phyloP scores from a whole-genome alignment of 2,888 invertebrate species.

The Temnothorax ravouxi region DNA sequence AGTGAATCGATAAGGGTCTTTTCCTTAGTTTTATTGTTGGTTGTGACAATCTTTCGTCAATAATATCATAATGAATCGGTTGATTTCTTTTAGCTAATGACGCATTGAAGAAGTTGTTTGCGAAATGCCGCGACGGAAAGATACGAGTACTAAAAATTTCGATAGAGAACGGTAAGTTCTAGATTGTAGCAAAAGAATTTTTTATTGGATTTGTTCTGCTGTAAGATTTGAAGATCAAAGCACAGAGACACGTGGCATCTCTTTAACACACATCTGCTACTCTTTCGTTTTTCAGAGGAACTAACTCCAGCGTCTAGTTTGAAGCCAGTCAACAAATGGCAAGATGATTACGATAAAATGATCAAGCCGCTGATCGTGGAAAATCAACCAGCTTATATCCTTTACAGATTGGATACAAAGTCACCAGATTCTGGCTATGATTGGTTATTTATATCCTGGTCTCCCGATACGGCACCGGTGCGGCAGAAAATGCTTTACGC shows the following conservation, averaged over 20 bases:
- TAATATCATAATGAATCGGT: background rate
- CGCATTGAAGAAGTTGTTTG: slow-evolving; percentile 92
- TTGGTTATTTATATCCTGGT: slow-evolving; percentile 98
- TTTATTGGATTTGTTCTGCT: background rate
- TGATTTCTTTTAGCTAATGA: slow-evolving; percentile 91
- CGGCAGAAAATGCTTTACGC: slow-evolving; percentile 99
- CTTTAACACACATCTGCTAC: background rate
- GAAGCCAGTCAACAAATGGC: slow-evolving; percentile 92
- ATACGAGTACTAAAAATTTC: slow-evolving; percentile 93
- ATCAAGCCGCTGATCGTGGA: slow-evolving; percentile 91
- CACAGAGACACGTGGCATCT: too few species aligned
- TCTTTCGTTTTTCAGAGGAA: slow-evolving; percentile 89
- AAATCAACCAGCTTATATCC: slow-evolving; percentile 95
- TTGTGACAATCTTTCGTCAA: slow-evolving; percentile 23
- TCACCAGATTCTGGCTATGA: slow-evolving; percentile 93
- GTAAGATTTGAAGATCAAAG: background rate
- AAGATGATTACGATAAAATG: slow-evolving; percentile 94
- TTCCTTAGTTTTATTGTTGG: too few species aligned
- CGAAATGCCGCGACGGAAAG: slow-evolving; percentile 93
- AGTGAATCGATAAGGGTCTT: slow-evolving; percentile 13
- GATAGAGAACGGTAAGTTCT: slow-evolving; percentile 93
- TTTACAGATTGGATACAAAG: slow-evolving; percentile 92
- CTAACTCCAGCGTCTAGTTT: slow-evolving; percentile 90
- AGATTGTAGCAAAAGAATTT: background rate
- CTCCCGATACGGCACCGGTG: slow-evolving; percentile 96